Evolutionary conservation across 2,113 vertebrate genomes (phyloP).

Genomic region (Aldabrachelys gigantea): DNA sequence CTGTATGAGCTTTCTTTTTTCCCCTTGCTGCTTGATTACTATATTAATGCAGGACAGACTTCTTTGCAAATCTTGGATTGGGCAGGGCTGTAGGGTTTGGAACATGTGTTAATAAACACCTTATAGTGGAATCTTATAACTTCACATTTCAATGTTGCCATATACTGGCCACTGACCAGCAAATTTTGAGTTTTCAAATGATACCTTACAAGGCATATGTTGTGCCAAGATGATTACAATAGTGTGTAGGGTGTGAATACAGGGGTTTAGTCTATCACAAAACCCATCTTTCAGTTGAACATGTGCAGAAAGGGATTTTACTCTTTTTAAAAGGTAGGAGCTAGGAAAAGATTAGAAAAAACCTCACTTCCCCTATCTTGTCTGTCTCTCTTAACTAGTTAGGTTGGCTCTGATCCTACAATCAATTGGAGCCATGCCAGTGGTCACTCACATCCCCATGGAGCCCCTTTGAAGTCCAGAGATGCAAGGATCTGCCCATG

Average conservation of each 20-base stretch:
- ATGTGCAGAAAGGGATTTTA: neutral
- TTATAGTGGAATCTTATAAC: neutral
- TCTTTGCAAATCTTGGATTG: too few relatives aligned
- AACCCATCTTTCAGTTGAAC: neutral
- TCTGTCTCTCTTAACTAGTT: neutral
- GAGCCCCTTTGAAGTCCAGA: neutral
- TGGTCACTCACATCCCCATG: fast-evolving
- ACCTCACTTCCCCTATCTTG: neutral
- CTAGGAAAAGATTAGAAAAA: neutral
- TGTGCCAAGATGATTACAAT: neutral
- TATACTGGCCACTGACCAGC: neutral
- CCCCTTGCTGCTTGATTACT: too few relatives aligned
- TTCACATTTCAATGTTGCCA: neutral
- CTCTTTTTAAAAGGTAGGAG: neutral
- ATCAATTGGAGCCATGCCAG: neutral
- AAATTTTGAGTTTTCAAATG: neutral
- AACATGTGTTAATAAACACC: neutral
- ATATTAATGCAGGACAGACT: too few relatives aligned
- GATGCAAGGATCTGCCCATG: neutral
- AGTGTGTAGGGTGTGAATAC: neutral
- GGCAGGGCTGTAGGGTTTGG: too few relatives aligned
- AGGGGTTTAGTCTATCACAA: neutral
- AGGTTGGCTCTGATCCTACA: neutral
- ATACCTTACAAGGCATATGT: neutral
- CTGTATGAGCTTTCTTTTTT: too few relatives aligned